Percentiles rank a stretch among this genome's conserved stretches.
Conservation (phyloP, 30 jellyfish, hydroid and myxozoan species). For the Pelagia noctiluca region DNA sequence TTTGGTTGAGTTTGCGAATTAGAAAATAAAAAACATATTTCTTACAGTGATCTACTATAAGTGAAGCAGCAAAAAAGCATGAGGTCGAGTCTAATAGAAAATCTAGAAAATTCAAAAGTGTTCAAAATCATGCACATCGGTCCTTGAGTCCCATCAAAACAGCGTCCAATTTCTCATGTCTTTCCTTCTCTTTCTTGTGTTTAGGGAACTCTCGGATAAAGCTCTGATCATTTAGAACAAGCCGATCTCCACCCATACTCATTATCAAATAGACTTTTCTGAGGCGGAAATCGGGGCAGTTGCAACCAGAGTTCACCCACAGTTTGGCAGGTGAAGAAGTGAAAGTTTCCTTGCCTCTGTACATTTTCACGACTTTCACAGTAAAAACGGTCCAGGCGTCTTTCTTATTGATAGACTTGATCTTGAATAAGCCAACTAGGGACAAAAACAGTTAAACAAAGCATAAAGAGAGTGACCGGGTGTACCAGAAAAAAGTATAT, state of each 20-base stretch:
- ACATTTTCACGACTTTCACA: constrained; percentile 7
- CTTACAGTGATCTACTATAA: too few species aligned
- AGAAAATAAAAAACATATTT: too few species aligned
- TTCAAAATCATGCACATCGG: too few species aligned
- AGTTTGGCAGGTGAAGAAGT: background rate
- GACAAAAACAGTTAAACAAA: background rate
- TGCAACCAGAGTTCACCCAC: constrained; percentile 22
- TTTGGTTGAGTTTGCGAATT: too few species aligned
- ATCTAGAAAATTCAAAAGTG: too few species aligned
- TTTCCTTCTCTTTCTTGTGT: constrained; percentile 2
- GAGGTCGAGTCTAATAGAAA: too few species aligned
- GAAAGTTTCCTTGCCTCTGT: constrained; percentile 9
- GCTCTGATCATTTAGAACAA: constrained; percentile 29
- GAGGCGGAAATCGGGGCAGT: constrained; percentile 20
- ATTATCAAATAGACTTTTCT: constrained; percentile 16
- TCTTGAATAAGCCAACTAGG: constrained; percentile 35
- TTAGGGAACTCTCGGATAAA: constrained; percentile 25
- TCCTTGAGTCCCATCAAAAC: constrained; percentile 12
- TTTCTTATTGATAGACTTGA: background rate
- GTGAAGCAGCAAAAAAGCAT: too few species aligned
- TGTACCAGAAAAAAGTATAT: too few species aligned
- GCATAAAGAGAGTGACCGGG: too few species aligned
- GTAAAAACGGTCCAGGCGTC: constrained; percentile 24
- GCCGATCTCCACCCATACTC: constrained; percentile 32
- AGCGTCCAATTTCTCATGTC: background rate